Evolutionary conservation across 2,888 invertebrate genomes (phyloP).

Genomic region (Eupithecia pulchellata): DNA sequence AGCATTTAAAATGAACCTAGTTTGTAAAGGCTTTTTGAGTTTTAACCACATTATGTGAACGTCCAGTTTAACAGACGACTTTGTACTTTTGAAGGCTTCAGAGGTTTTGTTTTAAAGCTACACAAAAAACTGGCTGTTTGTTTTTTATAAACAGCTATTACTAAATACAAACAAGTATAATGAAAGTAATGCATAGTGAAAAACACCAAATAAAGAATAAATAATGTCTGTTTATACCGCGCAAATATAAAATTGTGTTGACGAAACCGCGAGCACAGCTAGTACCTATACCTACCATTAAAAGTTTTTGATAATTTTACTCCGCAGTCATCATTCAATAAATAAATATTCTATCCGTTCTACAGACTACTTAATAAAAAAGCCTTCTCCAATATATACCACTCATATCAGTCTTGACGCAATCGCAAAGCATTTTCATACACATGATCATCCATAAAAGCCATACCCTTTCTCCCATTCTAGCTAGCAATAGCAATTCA

Average conservation of each 20-base stretch:
- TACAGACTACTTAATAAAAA: neutral
- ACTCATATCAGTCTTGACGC: neutral
- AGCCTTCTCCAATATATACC: neutral
- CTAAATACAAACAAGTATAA: no score
- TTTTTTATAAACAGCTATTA: neutral
- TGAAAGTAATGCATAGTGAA: neutral
- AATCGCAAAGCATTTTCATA: neutral
- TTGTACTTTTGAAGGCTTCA: neutral
- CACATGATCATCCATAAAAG: neutral
- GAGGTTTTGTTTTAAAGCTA: neutral
- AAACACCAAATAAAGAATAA: neutral
- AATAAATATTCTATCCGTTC: neutral
- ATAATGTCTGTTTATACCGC: no score
- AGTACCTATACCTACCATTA: neutral
- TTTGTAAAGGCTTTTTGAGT: neutral
- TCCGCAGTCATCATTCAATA: neutral
- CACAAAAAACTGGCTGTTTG: neutral
- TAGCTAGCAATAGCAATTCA: slow-evolving; percentile 16
- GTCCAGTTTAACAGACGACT: neutral
- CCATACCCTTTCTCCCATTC: neutral
- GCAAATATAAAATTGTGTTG: neutral
- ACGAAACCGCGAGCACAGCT: neutral
- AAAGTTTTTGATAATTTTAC: neutral
- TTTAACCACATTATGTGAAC: neutral
- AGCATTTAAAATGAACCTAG: slow-evolving; percentile 19